Evolutionary conservation across 2,113 vertebrate genomes (phyloP), one percentile per base, ranked within the genome.

Genomic region (Chionis minor): DNA sequence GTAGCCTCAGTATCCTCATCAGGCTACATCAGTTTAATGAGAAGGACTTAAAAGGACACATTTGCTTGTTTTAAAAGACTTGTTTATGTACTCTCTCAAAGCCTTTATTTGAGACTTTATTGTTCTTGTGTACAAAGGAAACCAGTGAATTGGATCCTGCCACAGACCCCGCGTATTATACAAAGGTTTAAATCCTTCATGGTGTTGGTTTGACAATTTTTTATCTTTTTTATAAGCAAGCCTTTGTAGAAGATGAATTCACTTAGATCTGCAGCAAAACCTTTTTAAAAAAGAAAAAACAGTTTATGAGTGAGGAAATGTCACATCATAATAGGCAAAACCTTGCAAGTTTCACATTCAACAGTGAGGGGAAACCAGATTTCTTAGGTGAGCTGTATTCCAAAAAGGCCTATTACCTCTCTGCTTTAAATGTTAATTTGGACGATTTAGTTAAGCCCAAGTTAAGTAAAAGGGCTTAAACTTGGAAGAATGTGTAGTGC

Each of bases 1-100:
- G 42, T 81, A 88, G 73, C 63, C 58, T 75, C 82, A 84, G 44
- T 88, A 91, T 71, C 56, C 67, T 88, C 83, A 49, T 63, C 80
- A 92, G 77, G 22, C 82, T 81, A 26, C 91, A 66, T 56, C 63
- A 94, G 28, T 66, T 94, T 89, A 83, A 92, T 72, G 38, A 77
- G 82, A 38, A 71, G n/a, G 32, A 89, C 71, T 80, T 94, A 96
- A 95, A 91, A 94, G 88, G 49, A 86, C 58, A 56, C 32, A 62
- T 87, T 84, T 90, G 20, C 55, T 88, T 85, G 26, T 85, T 95
- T 88, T 78, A 74, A 83, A 65, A 90, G 85, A 65, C 63, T 86
- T 88, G 74, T 73, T 94, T 85, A 71, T 55, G 24, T 85, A 66
- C 19, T 86, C 32, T 88, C 58, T 73, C 69, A 11, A 56, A 82